Base-by-base conservation (phyloP, 2,888 invertebrate species). In the Lycaena phlaeas region DNA sequence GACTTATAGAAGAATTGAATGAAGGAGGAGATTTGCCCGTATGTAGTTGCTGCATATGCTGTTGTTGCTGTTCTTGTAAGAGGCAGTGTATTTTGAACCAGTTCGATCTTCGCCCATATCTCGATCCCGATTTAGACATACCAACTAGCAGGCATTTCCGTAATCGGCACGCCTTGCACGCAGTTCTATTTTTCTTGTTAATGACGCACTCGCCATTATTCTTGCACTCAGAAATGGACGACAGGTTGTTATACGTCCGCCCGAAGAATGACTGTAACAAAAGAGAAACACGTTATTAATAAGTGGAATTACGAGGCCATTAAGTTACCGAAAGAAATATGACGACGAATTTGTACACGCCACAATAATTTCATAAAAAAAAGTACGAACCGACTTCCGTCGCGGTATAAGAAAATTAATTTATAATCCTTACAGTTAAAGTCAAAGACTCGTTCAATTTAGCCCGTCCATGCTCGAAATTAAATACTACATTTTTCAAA, bases 51-150 rank as follows among this genome's bases (percentile, higher is more conserved):
- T 78, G 79, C 43, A 82, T 79, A 43, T 90, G 89, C 40, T 84
- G 84, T 40, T 89, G 89, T 49, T 90, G 90, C 58, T 94, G 94
- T 59, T 94, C 94, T 69, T 95, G 94, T 1, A 95, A 87, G 1
- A 95, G 86, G 62, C 95, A 95, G 66, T 95, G 95, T 53, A 95
- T 95, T 77, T 96, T 96, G 86, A 96, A 96, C 95, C 95, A 96
- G 76, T 96, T 96, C 37, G 95, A 95, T 38, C 95, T 86, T 15
- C 95, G 86, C 0, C 96, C 96, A 67, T 95, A 96, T 39, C 95
- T 87, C 1, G 95, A 96, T 7, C 95, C 95, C 41, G 93, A 93
- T 72, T 96, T 95, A 14, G 94, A 94, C 95, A 96, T 96, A 40
- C 95, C 95, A 28, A 95, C 95, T 50, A 92, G 71, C 7, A 95